phyloP scores from a whole-genome alignment of 2,113 vertebrate genomes.

The Laticauda colubrina region DNA sequence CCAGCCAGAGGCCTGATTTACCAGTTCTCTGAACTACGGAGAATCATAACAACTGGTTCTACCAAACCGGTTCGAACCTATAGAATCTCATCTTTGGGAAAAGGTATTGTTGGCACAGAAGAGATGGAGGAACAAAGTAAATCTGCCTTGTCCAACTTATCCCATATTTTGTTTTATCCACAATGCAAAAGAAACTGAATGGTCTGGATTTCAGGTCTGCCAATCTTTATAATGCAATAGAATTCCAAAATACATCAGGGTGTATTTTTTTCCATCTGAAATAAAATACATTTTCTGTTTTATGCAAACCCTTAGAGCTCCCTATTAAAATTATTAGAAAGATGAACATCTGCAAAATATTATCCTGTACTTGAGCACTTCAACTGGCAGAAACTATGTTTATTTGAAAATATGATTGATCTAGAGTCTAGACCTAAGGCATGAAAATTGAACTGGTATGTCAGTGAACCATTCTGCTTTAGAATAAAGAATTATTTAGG shows the following conservation, averaged over 20 bases:
- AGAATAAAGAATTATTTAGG: not conserved
- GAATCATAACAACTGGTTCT: no score
- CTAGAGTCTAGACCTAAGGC: not conserved
- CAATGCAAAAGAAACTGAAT: not conserved
- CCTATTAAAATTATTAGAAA: not conserved
- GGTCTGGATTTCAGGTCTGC: not conserved
- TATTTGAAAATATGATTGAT: not conserved
- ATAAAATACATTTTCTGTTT: not conserved
- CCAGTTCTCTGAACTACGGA: no score
- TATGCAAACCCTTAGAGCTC: not conserved
- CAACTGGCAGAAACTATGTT: not conserved
- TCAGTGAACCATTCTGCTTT: constrained; percentile 15
- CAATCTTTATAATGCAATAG: not conserved
- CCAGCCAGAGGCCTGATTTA: no score
- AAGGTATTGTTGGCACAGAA: not conserved
- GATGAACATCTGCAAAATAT: not conserved
- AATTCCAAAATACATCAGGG: not conserved
- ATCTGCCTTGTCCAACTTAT: not conserved
- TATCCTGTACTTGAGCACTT: not conserved
- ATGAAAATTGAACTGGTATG: constrained; percentile 9
- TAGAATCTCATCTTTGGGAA: no score
- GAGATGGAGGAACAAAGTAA: not conserved
- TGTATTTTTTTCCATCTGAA: not conserved
- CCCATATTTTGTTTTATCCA: not conserved
- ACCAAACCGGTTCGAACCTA: no score